Conservation (phyloP, 2,113 vertebrate genomes). For the Halcyon senegalensis region DNA sequence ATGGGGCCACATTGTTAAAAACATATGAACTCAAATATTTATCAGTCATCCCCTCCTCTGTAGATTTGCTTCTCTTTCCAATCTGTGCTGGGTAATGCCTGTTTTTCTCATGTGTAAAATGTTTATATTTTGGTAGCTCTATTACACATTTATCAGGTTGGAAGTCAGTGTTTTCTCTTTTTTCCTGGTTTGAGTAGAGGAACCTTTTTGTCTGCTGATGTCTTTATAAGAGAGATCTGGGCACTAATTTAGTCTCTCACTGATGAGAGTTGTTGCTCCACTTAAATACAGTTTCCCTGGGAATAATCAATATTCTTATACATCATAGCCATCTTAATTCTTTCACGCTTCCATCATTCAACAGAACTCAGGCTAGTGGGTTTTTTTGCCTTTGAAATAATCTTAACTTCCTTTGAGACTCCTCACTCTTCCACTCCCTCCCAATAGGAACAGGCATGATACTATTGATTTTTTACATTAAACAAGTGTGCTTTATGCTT, state of each 20-base stretch:
- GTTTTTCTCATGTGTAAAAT: background rate
- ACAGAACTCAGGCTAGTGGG: background rate
- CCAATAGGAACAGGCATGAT: background rate
- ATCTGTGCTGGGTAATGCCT: background rate
- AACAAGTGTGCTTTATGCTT: background rate
- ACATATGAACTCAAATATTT: slow-evolving; percentile 30
- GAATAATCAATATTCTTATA: slow-evolving; percentile 44
- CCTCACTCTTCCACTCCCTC: background rate
- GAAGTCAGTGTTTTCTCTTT: background rate
- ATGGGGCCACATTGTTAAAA: background rate
- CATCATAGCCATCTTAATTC: slow-evolving; percentile 14
- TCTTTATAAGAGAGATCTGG: slow-evolving; percentile 28
- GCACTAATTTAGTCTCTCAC: background rate
- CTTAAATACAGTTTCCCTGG: slow-evolving; percentile 41
- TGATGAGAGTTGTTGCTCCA: slow-evolving; percentile 15
- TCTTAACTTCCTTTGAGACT: slow-evolving; percentile 25
- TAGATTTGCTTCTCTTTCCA: slow-evolving; percentile 24
- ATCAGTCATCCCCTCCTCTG: slow-evolving; percentile 16
- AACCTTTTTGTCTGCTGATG: slow-evolving; percentile 33
- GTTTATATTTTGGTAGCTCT: slow-evolving; percentile 23
- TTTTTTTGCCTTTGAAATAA: slow-evolving; percentile 23
- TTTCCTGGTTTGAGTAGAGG: background rate
- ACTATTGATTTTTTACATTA: background rate
- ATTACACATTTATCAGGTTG: background rate
- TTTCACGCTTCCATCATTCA: background rate